A percentile compares a stretch with the other conserved stretches of the same genome.
These are phyloP conservation scores for Callinectes sapidus DNA, from an alignment of 2,888 invertebrate genomes.

Conservation along the genomic window DNA sequence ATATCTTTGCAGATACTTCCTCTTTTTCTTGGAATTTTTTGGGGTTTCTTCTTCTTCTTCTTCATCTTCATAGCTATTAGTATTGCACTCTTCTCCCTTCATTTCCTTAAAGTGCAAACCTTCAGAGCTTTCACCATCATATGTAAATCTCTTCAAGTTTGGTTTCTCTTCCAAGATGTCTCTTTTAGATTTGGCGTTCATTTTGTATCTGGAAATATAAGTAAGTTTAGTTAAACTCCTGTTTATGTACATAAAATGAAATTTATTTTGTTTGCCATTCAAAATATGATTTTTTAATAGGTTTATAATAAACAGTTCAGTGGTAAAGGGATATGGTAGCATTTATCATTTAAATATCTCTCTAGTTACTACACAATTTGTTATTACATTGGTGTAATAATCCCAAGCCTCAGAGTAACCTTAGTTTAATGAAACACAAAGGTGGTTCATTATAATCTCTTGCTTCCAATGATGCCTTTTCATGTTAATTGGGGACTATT, in stretches of 20 bases:
- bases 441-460: background rate
- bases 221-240: background rate
- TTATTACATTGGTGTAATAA: background rate
- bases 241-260: background rate
- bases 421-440: background rate
- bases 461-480: no score
- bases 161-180: background rate
- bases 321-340: background rate
- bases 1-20: background rate
- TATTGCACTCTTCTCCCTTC: background rate
- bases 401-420: background rate
- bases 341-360: background rate
- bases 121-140: constrained; percentile 14
- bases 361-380: background rate
- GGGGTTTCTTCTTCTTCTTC: background rate
- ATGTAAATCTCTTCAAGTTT: background rate
- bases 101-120: background rate
- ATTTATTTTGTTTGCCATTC: background rate
- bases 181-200: background rate
- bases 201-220: background rate
- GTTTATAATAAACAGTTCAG: background rate
- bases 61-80: background rate
- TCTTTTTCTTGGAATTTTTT: background rate
- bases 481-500: no score
- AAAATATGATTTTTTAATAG: background rate